Percentiles rank a stretch among this genome's conserved stretches.
phyloP scores from a whole-genome alignment of 2,888 invertebrate species.

The Drosophila recens region DNA sequence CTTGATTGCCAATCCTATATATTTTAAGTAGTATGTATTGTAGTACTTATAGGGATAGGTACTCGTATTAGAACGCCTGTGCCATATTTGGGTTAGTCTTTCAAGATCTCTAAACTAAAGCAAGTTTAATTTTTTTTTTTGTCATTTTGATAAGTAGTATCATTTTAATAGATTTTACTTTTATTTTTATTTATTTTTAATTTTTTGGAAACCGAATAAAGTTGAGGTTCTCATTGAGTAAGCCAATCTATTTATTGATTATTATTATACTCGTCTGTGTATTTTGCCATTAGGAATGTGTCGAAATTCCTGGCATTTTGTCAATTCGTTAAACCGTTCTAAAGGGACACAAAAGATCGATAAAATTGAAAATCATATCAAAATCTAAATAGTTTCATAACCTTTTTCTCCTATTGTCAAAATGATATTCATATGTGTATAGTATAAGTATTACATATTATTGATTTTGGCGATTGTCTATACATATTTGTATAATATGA shows the following conservation, averaged over 20 bases:
- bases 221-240: constrained; percentile 70
- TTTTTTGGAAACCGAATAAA: constrained; percentile 68
- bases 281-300: constrained; percentile 21
- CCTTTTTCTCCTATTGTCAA: constrained; percentile 58
- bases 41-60: constrained; percentile 22
- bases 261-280: constrained; percentile 16
- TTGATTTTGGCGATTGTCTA: constrained; percentile 61
- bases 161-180: constrained; percentile 33
- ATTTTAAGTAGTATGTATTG: constrained; percentile 6
- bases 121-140: constrained; percentile 36
- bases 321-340: constrained; percentile 34
- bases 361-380: constrained; percentile 40
- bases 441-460: constrained; percentile 7
- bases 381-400: constrained; percentile 44
- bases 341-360: constrained; percentile 35
- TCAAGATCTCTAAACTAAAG: constrained; percentile 45
- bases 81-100: constrained; percentile 34
- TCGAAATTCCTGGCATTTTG: constrained; percentile 32
- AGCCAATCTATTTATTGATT: constrained; percentile 51
- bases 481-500: constrained; percentile 50
- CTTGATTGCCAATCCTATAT: constrained; percentile 23
- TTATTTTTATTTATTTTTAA: constrained; percentile 11
- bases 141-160: constrained; percentile 34
- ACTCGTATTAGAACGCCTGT: constrained; percentile 26
- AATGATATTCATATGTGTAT: constrained; percentile 54